Conservation (phyloP, 2,888 invertebrate species). For the Drosophila cognata region DNA sequence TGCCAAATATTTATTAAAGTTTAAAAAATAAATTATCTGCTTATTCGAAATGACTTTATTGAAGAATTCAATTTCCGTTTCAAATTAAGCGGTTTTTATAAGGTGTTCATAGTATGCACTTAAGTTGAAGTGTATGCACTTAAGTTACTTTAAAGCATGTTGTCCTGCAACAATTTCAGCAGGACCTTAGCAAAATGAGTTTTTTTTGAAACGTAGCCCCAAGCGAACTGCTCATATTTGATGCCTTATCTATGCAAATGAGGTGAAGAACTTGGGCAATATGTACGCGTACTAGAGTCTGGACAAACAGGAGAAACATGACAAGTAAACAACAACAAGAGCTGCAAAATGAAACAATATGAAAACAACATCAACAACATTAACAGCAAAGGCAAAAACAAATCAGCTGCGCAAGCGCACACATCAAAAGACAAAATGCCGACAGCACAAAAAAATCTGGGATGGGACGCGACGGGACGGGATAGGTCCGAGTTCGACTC, state of each 20-base stretch:
- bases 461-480: conserved; percentile 5
- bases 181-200: conserved; percentile 4
- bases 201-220: neutral
- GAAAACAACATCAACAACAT: conserved; percentile 70
- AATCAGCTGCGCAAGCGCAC: conserved; percentile 81
- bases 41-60: conserved; percentile 6
- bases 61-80: neutral
- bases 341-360: conserved; percentile 74
- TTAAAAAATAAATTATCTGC: neutral
- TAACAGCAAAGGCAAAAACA: conserved; percentile 65
- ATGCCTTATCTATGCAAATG: conserved; percentile 58
- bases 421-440: conserved; percentile 74
- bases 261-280: conserved; percentile 26
- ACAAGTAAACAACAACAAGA: conserved; percentile 64
- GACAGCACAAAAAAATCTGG: conserved; percentile 41
- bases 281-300: conserved; percentile 45
- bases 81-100: neutral
- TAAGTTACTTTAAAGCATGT: neutral
- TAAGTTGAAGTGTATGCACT: neutral
- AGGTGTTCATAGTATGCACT: neutral
- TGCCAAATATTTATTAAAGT: conserved; percentile 3
- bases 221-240: neutral
- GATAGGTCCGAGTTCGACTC: conserved; percentile 32
- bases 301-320: conserved; percentile 54
- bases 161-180: neutral